Percentiles rank a stretch among this genome's conserved stretches.
Conservation (phyloP, 2,113 vertebrate genomes). For the Thunnus thynnus region DNA sequence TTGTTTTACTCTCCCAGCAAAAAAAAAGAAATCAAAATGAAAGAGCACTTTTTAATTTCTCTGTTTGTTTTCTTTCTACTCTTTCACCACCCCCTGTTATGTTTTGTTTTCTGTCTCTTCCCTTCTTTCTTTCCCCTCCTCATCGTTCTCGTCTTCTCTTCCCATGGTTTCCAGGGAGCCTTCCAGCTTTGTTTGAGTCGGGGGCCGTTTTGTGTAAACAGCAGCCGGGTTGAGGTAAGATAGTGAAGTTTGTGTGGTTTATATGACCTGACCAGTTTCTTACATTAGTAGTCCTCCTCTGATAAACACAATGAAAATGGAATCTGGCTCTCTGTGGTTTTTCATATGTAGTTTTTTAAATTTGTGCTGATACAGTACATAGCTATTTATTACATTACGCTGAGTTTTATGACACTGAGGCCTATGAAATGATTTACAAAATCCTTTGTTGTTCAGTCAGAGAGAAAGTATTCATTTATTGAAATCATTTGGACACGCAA, state of each 20-base stretch:
- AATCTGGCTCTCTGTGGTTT: neutral
- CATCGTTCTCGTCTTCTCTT: slow-evolving; percentile 51
- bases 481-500: slow-evolving; percentile 28
- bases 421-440: slow-evolving; percentile 14
- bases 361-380: neutral
- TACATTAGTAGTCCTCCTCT: slow-evolving; percentile 42
- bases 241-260: slow-evolving; percentile 45
- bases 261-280: slow-evolving; percentile 34
- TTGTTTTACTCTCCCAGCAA: slow-evolving; percentile 4
- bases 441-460: slow-evolving; percentile 26
- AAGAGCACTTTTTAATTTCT: slow-evolving; percentile 32
- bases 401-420: slow-evolving; percentile 14
- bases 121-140: slow-evolving; percentile 29
- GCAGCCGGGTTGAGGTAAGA: slow-evolving; percentile 57
- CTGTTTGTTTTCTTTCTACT: slow-evolving; percentile 21
- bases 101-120: neutral
- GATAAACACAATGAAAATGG: slow-evolving; percentile 44
- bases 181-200: slow-evolving; percentile 58
- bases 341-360: neutral
- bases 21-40: slow-evolving; percentile 30
- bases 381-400: slow-evolving; percentile 10
- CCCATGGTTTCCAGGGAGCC: slow-evolving; percentile 54
- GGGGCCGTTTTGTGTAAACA: slow-evolving; percentile 66
- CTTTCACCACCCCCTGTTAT: slow-evolving; percentile 31
- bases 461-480: slow-evolving; percentile 17